Evolutionary conservation across 2,113 vertebrate species (phyloP).

Genomic region (Cavia aperea): DNA sequence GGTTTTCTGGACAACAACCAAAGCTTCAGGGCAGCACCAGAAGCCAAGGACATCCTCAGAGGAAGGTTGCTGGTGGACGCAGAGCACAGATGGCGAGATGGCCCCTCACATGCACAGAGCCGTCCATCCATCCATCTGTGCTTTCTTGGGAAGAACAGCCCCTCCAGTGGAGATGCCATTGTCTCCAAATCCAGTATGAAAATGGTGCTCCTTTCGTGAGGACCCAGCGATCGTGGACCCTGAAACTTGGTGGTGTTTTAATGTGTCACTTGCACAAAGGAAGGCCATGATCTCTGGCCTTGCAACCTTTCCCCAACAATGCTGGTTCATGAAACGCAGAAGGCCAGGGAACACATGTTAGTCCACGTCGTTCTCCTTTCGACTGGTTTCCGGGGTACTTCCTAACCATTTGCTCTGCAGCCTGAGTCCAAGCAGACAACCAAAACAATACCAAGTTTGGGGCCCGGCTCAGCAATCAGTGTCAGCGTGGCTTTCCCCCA

Average conservation of each 20-base stretch:
- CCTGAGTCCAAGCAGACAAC: conserved; percentile 49
- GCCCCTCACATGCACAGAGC: background rate
- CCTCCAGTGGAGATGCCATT: background rate
- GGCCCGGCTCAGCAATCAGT: conserved; percentile 42
- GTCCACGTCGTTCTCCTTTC: background rate
- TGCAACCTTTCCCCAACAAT: background rate
- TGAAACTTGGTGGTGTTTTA: background rate
- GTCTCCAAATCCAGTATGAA: background rate
- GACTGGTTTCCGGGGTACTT: conserved; percentile 22
- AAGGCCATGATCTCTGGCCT: background rate
- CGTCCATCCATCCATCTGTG: background rate
- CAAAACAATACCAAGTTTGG: conserved; percentile 42
- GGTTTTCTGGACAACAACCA: background rate
- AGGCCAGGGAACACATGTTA: background rate
- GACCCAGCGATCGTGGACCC: background rate
- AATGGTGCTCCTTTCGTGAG: background rate
- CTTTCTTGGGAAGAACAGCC: background rate
- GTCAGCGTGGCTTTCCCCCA: conserved; percentile 54
- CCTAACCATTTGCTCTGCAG: background rate
- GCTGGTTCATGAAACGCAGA: background rate
- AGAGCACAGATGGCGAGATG: background rate
- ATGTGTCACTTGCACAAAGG: background rate
- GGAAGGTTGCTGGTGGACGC: background rate
- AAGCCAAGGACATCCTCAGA: background rate
- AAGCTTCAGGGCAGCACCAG: background rate